Conservation (phyloP, 2,797 vertebrate species). For the Macropus fuliginosus region DNA sequence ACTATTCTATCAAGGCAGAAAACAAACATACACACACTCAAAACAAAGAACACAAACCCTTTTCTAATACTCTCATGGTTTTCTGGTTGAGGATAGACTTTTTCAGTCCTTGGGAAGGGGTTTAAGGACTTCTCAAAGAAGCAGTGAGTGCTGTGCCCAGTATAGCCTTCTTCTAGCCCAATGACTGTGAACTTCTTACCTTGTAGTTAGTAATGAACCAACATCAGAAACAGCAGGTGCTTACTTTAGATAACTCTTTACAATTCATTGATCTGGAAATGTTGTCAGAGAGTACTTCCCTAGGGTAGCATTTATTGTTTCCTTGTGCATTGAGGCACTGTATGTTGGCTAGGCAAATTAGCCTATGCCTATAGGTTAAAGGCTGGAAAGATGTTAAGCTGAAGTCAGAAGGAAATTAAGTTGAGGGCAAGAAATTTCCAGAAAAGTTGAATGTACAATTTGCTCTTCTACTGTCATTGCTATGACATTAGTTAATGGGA, state of each 20-base stretch:
- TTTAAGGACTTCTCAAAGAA: slow-evolving; percentile 7
- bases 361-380: not conserved
- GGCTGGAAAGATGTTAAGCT: not conserved
- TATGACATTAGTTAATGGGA: not conserved
- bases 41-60: not conserved
- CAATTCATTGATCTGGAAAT: not conserved
- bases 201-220: not conserved
- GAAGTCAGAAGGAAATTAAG: slow-evolving; percentile 11
- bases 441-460: slow-evolving; percentile 31
- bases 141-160: not conserved
- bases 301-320: not conserved
- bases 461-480: slow-evolving; percentile 13
- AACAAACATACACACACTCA: not conserved
- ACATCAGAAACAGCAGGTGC: not conserved
- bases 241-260: not conserved
- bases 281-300: not conserved
- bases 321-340: not conserved
- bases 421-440: slow-evolving; percentile 22
- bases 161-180: not conserved
- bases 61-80: not conserved
- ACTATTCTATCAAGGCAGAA: not conserved
- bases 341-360: not conserved
- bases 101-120: not conserved
- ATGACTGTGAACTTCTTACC: not conserved
- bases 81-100: not conserved